Percentiles rank a stretch among this genome's conserved stretches.
phyloP scores from a whole-genome alignment of 2,113 vertebrate species.

The Prietella phreatophila region DNA sequence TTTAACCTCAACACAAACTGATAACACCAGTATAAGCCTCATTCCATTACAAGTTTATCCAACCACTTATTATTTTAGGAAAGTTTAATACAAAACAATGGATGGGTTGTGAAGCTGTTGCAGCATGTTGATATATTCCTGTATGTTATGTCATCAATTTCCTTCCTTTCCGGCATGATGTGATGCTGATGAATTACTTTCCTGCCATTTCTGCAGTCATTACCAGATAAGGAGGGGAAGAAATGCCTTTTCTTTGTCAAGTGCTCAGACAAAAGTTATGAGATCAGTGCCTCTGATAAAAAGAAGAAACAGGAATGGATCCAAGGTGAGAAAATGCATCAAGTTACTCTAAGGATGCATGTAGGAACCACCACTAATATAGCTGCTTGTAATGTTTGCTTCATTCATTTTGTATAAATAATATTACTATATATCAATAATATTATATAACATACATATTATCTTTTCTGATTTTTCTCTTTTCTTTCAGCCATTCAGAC shows the following conservation, averaged over 20 bases:
- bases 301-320: conserved; percentile 99
- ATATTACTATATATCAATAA: background rate
- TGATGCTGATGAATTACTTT: conserved; percentile 20
- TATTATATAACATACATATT: background rate
- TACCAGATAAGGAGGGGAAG: conserved; percentile 93
- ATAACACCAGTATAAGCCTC: background rate
- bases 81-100: background rate
- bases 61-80: background rate
- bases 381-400: background rate
- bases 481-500: conserved; percentile 81
- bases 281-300: conserved; percentile 96
- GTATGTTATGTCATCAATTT: background rate
- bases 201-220: conserved; percentile 71
- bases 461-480: background rate
- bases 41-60: background rate
- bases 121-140: background rate
- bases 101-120: background rate
- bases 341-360: background rate
- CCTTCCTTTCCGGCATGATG: conserved; percentile 27
- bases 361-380: background rate
- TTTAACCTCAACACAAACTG: background rate
- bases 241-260: conserved; percentile 94
- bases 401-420: background rate
- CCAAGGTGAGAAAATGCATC: conserved; percentile 77
- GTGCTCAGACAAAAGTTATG: conserved; percentile 89